These are phyloP conservation scores for Tipula helvola DNA, from an alignment of 2,888 invertebrate species.

Conservation along the genomic window DNA sequence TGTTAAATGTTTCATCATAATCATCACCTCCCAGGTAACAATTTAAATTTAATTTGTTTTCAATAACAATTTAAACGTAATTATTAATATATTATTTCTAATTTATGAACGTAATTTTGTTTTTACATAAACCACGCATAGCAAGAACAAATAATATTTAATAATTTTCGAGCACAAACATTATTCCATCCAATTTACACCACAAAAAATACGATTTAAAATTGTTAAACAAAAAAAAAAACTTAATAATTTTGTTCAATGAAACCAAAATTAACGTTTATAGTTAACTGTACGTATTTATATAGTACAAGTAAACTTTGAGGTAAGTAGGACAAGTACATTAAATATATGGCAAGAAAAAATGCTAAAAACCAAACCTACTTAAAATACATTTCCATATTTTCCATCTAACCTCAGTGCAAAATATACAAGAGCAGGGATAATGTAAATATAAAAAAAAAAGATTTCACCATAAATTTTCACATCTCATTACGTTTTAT, in stretches of 20 bases:
- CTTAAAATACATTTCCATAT: background rate
- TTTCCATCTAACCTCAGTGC: background rate
- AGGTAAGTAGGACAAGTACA: background rate
- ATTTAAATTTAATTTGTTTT: background rate
- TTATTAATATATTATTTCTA: background rate
- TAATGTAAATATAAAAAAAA: background rate
- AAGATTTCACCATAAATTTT: background rate
- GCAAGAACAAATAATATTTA: background rate
- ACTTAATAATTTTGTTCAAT: background rate
- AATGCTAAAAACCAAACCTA: background rate
- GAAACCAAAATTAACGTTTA: background rate
- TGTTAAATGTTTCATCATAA: background rate
- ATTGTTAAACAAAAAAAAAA: background rate
- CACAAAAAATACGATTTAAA: background rate
- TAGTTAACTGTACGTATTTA: background rate
- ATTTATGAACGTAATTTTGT: background rate
- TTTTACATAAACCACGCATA: background rate
- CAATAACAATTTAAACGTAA: background rate
- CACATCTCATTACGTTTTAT: background rate
- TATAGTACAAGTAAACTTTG: background rate
- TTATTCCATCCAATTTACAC: background rate
- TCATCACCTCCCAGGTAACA: background rate
- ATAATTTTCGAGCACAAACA: background rate
- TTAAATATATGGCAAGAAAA: background rate
- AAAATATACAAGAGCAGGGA: background rate